Evolutionary conservation across 92 coral and sea anemone genomes (phyloP).

Genomic region (Galaxea fascicularis): DNA sequence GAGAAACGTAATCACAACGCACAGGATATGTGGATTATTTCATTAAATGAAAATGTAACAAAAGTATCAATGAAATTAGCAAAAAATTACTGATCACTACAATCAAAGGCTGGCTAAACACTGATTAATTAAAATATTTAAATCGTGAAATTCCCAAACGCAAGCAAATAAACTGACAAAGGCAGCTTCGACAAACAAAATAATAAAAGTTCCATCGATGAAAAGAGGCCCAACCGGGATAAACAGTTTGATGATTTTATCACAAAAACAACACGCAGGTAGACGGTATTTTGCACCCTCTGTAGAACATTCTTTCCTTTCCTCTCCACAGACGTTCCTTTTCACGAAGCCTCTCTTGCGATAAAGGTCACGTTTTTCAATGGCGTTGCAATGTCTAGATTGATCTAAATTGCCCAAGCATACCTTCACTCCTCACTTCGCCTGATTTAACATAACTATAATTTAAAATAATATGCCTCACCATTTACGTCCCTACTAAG

Average conservation of each 20-base stretch:
- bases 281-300: neutral
- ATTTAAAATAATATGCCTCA: neutral
- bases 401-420: constrained; percentile 15
- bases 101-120: neutral
- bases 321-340: neutral
- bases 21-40: constrained; percentile 13
- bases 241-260: constrained; percentile 37
- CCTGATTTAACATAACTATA: neutral
- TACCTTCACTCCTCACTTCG: constrained; percentile 15
- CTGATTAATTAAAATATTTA: constrained; percentile 22
- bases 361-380: constrained; percentile 22
- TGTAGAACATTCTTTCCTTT: constrained; percentile 29
- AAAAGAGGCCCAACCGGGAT: constrained; percentile 17
- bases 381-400: constrained; percentile 1
- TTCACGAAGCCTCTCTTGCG: neutral
- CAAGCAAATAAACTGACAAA: constrained; percentile 4
- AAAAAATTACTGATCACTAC: neutral
- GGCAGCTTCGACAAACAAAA: constrained; percentile 10
- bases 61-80: neutral
- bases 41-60: neutral
- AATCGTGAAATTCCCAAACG: neutral
- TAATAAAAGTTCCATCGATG: constrained; percentile 12
- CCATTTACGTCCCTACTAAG: neutral
- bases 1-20: neutral
- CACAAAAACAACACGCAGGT: constrained; percentile 6